Conservation (phyloP, 2,888 invertebrate genomes). For the Drosophila robusta region DNA sequence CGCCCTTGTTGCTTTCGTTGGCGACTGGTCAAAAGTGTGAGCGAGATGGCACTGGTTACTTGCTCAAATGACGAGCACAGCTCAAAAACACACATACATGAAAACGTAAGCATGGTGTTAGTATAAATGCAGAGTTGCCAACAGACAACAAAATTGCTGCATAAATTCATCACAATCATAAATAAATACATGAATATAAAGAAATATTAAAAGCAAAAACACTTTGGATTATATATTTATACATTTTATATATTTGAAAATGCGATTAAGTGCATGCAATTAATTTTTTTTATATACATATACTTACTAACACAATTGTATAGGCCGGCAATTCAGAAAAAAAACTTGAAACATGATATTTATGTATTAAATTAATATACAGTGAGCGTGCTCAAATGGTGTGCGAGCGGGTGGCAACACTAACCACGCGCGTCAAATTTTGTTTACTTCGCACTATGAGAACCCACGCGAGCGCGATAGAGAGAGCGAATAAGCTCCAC, state of each 20-base stretch:
- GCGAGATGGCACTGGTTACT: slow-evolving; percentile 38
- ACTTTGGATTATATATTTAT: too few relatives aligned
- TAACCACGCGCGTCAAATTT: slow-evolving; percentile 36
- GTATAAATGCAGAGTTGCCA: slow-evolving; percentile 46
- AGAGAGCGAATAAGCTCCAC: slow-evolving; percentile 30
- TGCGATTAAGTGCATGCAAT: background rate
- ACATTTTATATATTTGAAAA: background rate
- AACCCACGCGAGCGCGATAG: slow-evolving; percentile 32
- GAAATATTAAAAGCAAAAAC: too few relatives aligned
- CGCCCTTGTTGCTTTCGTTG: slow-evolving; percentile 26
- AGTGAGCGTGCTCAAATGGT: background rate
- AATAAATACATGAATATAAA: background rate
- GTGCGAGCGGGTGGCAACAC: slow-evolving; percentile 34
- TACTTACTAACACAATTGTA: background rate
- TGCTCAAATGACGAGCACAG: slow-evolving; percentile 41
- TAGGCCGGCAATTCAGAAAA: background rate
- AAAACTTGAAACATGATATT: background rate
- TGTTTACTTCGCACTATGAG: slow-evolving; percentile 59
- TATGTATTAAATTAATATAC: background rate
- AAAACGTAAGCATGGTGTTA: slow-evolving; percentile 25
- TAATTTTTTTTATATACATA: background rate
- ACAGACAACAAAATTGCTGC: slow-evolving; percentile 17
- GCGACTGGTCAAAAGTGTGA: slow-evolving; percentile 14
- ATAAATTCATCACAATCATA: slow-evolving; percentile 11
- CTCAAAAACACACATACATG: slow-evolving; percentile 26